phyloP scores from a whole-genome alignment of 2,797 vertebrate genomes.

The Poecilia gillii region DNA sequence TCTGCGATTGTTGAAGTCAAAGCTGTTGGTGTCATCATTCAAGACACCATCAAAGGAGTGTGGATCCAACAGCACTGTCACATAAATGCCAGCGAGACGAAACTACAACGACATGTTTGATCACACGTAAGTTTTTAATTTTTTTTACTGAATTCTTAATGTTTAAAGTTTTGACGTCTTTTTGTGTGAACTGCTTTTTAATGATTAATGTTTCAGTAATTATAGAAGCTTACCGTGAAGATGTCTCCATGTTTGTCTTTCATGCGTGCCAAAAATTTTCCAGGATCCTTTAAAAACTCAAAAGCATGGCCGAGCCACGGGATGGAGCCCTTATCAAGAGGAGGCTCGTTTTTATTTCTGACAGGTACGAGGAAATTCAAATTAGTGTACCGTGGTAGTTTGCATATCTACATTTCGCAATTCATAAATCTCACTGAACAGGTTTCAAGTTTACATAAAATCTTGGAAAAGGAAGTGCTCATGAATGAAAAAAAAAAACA shows the following conservation, averaged over 20 bases:
- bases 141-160: neutral
- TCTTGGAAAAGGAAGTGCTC: neutral
- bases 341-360: constrained; percentile 86
- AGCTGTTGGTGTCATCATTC: constrained; percentile 77
- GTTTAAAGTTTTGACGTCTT: neutral
- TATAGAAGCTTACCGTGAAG: constrained; percentile 84
- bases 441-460: constrained; percentile 25
- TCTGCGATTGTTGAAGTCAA: constrained; percentile 80
- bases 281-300: constrained; percentile 86
- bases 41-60: constrained; percentile 83
- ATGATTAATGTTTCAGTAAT: neutral
- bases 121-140: neutral
- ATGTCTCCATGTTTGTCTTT: constrained; percentile 89
- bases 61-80: constrained; percentile 89
- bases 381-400: neutral
- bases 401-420: constrained; percentile 5
- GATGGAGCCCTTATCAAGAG: constrained; percentile 85
- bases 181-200: neutral
- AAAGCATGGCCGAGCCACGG: constrained; percentile 90
- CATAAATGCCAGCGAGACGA: constrained; percentile 81
- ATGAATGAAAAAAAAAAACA: neutral
- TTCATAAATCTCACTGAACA: constrained; percentile 37
- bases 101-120: constrained; percentile 74
- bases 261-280: constrained; percentile 86
- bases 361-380: constrained; percentile 14